Evolutionary conservation across 2,113 vertebrate genomes (phyloP), one percentile per base, ranked within the genome.

Genomic region (Okapia johnstoni): DNA sequence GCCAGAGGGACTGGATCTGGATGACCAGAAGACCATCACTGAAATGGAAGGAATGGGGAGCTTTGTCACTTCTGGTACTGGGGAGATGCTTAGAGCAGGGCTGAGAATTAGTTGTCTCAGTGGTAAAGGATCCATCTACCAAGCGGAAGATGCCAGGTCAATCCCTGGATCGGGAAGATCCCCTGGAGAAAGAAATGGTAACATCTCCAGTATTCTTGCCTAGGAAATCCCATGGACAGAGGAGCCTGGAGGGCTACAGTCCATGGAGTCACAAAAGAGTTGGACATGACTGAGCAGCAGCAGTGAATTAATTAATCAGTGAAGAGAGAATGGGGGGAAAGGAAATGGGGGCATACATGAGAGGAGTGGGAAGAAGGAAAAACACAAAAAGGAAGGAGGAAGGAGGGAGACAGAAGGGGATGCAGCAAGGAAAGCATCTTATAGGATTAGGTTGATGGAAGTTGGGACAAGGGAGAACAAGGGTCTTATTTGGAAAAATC

Each of bases 401-500:
- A 30, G 19, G 6, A 30, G 12, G 16, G 1, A 25, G 26, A 7
- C 12, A 88, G 77, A 26, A 40, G 40, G 36, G 66, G 43, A 85
- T 13, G 76, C 90, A 84, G 16, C 96, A 94, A 90, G 50, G 88
- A 77, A n/a, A 23, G 21, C 52, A 14, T 83, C 83, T 79, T 90
- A 26, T 57, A 63, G 57, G 91, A 73, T 58, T 33, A 60, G 76
- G 61, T n/a, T 76, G 86, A 93, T 89, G 79, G 61, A 95, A 95
- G 95, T 57, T 95, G 91, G 96, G 97, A 30, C 36, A 94, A 93
- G 89, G 85, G 81, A 36, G 46, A 92, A 93, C 77, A 58, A 88
- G 57, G 84, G 81, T 97, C 96, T 98, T 55, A 11, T 88, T 91
- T 89, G 96, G 63, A 93, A 87, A 97, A 80, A 96, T 97, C n/a